Base-by-base conservation (phyloP, 2,888 invertebrate genomes). In the Prosopocoilus inquinatus region DNA sequence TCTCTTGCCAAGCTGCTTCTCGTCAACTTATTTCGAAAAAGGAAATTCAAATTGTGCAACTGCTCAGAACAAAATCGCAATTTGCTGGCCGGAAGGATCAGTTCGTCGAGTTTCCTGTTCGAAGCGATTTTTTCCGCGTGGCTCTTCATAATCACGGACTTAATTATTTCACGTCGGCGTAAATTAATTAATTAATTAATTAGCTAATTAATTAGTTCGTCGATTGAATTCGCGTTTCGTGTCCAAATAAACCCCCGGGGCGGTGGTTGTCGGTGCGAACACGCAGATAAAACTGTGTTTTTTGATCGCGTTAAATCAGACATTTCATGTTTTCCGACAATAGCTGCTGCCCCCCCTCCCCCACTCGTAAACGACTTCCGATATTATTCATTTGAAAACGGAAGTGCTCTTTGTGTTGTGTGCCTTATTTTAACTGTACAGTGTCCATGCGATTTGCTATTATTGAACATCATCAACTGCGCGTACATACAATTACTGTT, bases 61-160 rank as follows among this genome's bases (percentile, higher is more conserved):
- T 82, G 82, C 33, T 80, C 79, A 36, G 71, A 68, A 50, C 75
- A 77, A 69, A 82, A 82, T 53, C 73, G 73, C 46, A 82, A 70
- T 59, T 79, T 80, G 35, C 80, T 78, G 44, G 76, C 76, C 56
- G 79, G 76, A 57, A 82, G 67, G 13, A 78, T 71, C 56, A 80
- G 64, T 51, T 78, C 79, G 49, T 77, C 77, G 58, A 73, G 65
- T 59, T 74, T 76, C 48, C 64, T 67, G 12, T 47, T 32, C 16
- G n/a, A 47, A 41, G 2, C 45, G 39, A 32, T 32, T 44, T 28
- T 44, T 50, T 4, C 13, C 12, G 16, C 50, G 43, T 13, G 44
- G 16, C 50, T 28, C 44, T 35, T 50, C 45, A 35, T 33, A 44
- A 32, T 41, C n/a, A 15, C 9, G 1, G 13, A 44, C n/a, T 11